Conservation (phyloP, 2,113 vertebrate species). For the Bufo bufo region DNA sequence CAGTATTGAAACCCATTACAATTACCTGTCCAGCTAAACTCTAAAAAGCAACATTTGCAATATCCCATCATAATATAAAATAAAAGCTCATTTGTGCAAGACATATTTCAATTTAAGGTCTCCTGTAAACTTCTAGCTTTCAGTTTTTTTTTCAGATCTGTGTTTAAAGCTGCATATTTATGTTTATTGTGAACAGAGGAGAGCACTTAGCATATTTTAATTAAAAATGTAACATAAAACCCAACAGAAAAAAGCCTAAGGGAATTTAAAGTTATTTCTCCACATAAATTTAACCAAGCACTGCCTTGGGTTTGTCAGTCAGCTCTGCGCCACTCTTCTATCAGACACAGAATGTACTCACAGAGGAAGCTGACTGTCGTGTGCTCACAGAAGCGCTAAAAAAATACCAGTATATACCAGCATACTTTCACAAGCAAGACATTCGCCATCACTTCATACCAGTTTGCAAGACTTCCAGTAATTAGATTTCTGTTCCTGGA, state of each 20-base stretch:
- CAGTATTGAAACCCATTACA: background rate
- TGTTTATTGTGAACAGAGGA: background rate
- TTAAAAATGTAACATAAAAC: background rate
- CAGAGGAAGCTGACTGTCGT: background rate
- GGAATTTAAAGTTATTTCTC: background rate
- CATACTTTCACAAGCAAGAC: too few species aligned
- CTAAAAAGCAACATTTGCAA: background rate
- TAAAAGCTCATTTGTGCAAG: background rate
- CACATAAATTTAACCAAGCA: background rate
- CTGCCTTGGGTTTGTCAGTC: background rate
- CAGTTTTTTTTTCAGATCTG: background rate
- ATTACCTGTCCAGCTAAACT: background rate
- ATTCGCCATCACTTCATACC: too few species aligned
- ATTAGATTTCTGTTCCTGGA: too few species aligned
- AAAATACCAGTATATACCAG: too few species aligned
- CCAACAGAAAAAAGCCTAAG: conserved; percentile 6
- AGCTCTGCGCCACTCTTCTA: background rate
- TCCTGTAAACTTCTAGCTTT: background rate
- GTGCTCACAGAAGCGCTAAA: too few species aligned
- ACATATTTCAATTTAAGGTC: background rate
- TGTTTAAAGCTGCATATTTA: background rate
- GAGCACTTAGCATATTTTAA: background rate
- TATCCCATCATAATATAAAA: background rate
- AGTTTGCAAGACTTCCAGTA: too few species aligned
- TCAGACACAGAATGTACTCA: background rate